These are phyloP conservation scores for Nephotettix cincticeps DNA, from an alignment of 1,140 invertebrate species.

Conservation along the genomic window DNA sequence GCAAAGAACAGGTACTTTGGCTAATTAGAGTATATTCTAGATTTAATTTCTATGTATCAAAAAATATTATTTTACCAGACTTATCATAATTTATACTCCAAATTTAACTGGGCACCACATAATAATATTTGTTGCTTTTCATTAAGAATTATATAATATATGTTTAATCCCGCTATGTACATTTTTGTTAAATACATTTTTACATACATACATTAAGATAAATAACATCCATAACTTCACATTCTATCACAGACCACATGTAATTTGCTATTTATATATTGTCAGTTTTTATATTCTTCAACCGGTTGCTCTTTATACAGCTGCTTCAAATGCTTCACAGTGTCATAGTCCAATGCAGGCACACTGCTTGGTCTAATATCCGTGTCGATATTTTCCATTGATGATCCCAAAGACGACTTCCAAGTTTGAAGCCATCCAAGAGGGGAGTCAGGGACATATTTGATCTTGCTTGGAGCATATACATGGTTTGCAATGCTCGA, in stretches of 20 bases:
- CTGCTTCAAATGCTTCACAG: conserved; percentile 29
- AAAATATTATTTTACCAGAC: no score
- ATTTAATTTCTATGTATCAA: no score
- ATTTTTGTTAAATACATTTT: no score
- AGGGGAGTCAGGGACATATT: conserved; percentile 21
- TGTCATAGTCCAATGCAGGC: conserved; percentile 20
- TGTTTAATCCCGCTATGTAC: no score
- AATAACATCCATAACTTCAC: conserved; percentile 54
- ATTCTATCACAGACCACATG: no score
- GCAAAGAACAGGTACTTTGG: no score
- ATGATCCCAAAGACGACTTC: neutral
- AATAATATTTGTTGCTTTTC: no score
- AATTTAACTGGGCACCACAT: no score
- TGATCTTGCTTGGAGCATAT: neutral
- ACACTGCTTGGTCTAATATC: neutral
- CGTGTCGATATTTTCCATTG: neutral
- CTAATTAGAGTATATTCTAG: no score
- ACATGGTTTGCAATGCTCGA: neutral
- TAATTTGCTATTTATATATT: no score
- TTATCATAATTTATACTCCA: no score
- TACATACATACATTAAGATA: conserved; percentile 9
- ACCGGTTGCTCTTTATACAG: conserved; percentile 33
- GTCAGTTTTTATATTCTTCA: neutral
- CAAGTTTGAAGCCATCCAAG: conserved; percentile 15
- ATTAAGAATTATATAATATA: no score